Evolutionary conservation across 1,140 invertebrate species (phyloP), one percentile per base, ranked within the genome.

Genomic region (Drosophila carrolli): DNA sequence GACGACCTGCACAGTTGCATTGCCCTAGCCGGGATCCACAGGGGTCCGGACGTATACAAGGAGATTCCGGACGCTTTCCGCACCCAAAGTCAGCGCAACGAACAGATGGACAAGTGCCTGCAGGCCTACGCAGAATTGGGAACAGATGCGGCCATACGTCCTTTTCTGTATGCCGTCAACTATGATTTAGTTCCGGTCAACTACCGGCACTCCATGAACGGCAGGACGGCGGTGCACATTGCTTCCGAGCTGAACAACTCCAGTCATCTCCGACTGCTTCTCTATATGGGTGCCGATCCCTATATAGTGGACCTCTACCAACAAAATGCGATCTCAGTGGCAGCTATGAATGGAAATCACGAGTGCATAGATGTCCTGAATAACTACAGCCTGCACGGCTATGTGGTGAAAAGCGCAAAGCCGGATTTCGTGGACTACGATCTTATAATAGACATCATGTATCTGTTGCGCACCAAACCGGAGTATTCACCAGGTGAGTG

Each of bases 171-270:
- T 76, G 91, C 96, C 4, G 94, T 96, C 19, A 88, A 94, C 32
- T 94, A 94, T 9, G 95, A 96, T 82, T 94, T 95, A 91, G 93
- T 96, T 16, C 94, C 94, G 1, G 93, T 95, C 1, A 94, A 95
- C 86, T 95, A 95, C 81, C 94, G 94, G 67, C 96, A 97, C 88
- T 94, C 94, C 5, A 92, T 94, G 27, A 96, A 95, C 2, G 94
- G 94, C 32, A 94, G 95, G 1, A 96, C 95, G 13, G 93, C 95
- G 0, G 92, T 97, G n/a, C 96, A 96, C 94, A 94, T 96, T 6
- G 95, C 95, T 7, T 94, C 95, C 19, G 95, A 94, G 7, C 91
- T 95, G 58, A 96, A 96, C 13, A 94, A 94, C 58, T 62, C 94
- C 8, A 93, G 94, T 35, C 93, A 94, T 27, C 93, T 95, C 0